phyloP scores from a whole-genome alignment of 2,113 vertebrate genomes.

The Vidua macroura region DNA sequence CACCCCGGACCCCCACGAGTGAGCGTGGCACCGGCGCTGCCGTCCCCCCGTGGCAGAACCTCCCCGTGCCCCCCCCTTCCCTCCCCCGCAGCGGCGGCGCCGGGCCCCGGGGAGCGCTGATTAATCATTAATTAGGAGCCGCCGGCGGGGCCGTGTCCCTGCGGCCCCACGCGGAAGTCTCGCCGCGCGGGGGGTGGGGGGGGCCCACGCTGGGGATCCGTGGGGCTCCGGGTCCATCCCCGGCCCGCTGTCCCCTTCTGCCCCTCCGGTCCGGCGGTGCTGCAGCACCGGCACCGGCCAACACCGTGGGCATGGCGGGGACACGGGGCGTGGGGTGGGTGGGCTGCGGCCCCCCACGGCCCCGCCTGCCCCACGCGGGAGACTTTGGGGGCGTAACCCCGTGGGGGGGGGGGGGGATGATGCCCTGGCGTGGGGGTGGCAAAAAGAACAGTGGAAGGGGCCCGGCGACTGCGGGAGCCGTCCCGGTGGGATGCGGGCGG shows the following conservation, averaged over 20 bases:
- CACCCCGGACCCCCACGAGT: background rate
- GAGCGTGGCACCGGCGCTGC: background rate
- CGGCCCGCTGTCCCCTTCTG: background rate
- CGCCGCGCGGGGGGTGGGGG: background rate
- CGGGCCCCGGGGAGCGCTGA: background rate
- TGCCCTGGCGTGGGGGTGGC: background rate
- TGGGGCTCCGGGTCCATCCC: background rate
- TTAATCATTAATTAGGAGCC: constrained; percentile 41
- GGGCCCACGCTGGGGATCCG: background rate
- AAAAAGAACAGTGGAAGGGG: background rate
- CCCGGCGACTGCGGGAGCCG: background rate
- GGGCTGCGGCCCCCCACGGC: background rate
- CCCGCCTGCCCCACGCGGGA: background rate
- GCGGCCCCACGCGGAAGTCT: background rate
- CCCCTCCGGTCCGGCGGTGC: background rate
- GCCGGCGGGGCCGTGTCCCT: background rate
- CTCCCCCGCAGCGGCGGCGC: background rate
- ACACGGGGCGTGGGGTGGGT: background rate
- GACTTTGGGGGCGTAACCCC: background rate
- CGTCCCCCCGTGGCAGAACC: no score
- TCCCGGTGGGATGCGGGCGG: background rate
- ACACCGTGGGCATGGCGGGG: background rate
- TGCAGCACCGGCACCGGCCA: background rate
- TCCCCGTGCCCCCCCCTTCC: no score
- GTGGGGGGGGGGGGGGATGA: no score